Percentiles rank a stretch among this genome's conserved stretches.
These are phyloP conservation scores for Ctenodactylus gundi DNA, from an alignment of 2,113 vertebrate genomes.

Conservation along the genomic window DNA sequence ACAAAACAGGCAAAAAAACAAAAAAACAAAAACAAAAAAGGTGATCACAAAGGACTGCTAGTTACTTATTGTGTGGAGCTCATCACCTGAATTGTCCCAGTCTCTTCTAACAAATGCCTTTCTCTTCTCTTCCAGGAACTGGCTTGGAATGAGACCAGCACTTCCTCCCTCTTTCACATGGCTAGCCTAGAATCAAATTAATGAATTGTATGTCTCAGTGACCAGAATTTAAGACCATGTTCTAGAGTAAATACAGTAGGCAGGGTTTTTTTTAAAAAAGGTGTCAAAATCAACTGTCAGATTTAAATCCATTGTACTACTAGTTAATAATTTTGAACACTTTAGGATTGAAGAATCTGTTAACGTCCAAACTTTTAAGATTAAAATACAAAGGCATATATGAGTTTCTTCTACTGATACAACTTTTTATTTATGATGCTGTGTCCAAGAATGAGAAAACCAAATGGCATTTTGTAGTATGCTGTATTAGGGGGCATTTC, in stretches of 20 bases:
- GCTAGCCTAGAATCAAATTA: slow-evolving; percentile 86
- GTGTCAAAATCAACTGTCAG: slow-evolving; percentile 15
- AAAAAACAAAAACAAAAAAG: too few relatives aligned
- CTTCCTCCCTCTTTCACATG: slow-evolving; percentile 93
- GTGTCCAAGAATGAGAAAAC: slow-evolving; percentile 1
- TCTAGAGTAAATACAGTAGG: slow-evolving; percentile 27
- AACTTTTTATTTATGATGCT: slow-evolving; percentile 1
- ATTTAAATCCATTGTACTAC: background rate
- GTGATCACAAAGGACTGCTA: background rate
- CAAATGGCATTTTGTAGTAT: background rate
- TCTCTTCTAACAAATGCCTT: slow-evolving; percentile 98
- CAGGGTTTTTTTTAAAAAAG: slow-evolving; percentile 10
- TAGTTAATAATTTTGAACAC: slow-evolving; percentile 21
- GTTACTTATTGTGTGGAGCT: background rate
- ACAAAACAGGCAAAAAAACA: slow-evolving; percentile 45
- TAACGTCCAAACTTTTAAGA: background rate
- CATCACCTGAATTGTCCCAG: slow-evolving; percentile 90
- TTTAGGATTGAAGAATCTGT: background rate
- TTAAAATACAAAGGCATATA: background rate
- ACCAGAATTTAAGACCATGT: slow-evolving; percentile 52
- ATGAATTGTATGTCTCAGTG: background rate
- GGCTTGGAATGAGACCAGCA: slow-evolving; percentile 97
- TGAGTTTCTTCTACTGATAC: background rate
- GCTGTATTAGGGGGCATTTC: background rate
- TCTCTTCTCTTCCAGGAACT: slow-evolving; percentile 98